These are phyloP conservation scores for Capromys pilorides DNA, from an alignment of 2,797 vertebrate genomes.

Conservation along the genomic window DNA sequence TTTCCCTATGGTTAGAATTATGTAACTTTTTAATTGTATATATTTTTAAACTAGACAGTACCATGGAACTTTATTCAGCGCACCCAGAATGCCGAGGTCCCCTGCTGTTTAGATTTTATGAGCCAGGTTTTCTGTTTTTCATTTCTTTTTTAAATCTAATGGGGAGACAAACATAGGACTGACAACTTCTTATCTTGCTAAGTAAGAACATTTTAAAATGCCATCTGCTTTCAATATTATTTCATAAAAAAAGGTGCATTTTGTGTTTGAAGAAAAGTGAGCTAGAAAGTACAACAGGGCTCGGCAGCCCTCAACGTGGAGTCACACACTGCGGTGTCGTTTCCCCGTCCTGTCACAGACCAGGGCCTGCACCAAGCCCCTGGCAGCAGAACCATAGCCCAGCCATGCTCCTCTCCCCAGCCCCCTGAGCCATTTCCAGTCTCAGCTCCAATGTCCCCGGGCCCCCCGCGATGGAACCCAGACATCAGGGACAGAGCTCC, in stretches of 20 bases:
- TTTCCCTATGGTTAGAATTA: neutral
- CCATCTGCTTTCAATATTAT: slow-evolving; percentile 70
- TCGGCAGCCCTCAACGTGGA: accelerated
- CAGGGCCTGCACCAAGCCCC: neutral
- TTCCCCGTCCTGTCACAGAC: accelerated
- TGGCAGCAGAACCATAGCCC: accelerated
- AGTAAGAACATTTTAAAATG: slow-evolving; percentile 48
- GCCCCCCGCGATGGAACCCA: too few relatives aligned
- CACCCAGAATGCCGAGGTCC: slow-evolving; percentile 12
- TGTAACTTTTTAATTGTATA: neutral
- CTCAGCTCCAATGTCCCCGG: neutral
- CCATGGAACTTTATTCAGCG: slow-evolving; percentile 1
- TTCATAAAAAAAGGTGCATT: slow-evolving; percentile 48
- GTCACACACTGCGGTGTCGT: accelerated
- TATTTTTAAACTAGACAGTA: neutral
- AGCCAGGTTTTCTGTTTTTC: slow-evolving; percentile 10
- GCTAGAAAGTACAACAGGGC: neutral
- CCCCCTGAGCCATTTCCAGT: neutral
- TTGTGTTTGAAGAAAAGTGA: slow-evolving; percentile 3
- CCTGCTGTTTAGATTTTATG: slow-evolving; percentile 59
- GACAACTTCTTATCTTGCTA: slow-evolving; percentile 62
- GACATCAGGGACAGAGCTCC: neutral
- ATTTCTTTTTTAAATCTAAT: neutral
- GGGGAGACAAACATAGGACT: slow-evolving; percentile 26
- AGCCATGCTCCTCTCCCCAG: neutral